phyloP scores from a whole-genome alignment of 1,140 invertebrate genomes.

The Leucophenga varia region DNA sequence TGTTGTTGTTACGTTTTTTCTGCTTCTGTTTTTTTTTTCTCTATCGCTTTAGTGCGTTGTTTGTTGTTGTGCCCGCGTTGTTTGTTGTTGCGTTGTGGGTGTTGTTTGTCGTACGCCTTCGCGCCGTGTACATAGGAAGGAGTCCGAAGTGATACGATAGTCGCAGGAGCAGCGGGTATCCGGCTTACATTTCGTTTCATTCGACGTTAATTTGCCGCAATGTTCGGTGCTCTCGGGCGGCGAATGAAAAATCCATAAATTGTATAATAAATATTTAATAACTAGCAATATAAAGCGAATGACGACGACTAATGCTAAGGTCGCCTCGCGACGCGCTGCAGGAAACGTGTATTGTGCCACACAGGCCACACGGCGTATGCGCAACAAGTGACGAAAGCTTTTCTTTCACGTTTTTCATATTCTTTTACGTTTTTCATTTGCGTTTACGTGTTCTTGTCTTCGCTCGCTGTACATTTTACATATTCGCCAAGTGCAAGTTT shows the following conservation, averaged over 20 bases:
- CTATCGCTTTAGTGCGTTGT: constrained; percentile 15
- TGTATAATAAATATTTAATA: constrained; percentile 16
- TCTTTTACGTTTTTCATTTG: too few species aligned
- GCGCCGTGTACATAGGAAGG: too few species aligned
- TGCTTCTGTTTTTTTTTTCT: constrained; percentile 16
- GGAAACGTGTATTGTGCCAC: constrained; percentile 3
- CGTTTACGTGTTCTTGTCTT: too few species aligned
- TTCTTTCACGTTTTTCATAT: too few species aligned
- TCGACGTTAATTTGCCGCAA: constrained; percentile 26
- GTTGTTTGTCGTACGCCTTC: too few species aligned
- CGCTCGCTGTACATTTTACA: constrained; percentile 19
- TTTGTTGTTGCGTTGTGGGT: too few species aligned
- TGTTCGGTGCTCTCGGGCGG: constrained; percentile 13
- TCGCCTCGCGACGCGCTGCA: constrained; percentile 7
- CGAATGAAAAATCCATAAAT: constrained; percentile 24
- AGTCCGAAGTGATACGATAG: constrained; percentile 7
- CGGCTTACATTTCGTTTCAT: constrained; percentile 23
- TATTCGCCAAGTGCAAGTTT: constrained; percentile 21
- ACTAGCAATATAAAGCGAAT: constrained; percentile 1
- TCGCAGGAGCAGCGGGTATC: not conserved
- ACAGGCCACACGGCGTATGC: constrained; percentile 35
- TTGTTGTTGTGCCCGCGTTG: constrained; percentile 11
- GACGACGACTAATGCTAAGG: constrained; percentile 2
- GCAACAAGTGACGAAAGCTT: constrained; percentile 46
- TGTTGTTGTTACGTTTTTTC: constrained; percentile 16